Conservation (phyloP, 2,797 vertebrate genomes). For the Sebastes reedi region DNA sequence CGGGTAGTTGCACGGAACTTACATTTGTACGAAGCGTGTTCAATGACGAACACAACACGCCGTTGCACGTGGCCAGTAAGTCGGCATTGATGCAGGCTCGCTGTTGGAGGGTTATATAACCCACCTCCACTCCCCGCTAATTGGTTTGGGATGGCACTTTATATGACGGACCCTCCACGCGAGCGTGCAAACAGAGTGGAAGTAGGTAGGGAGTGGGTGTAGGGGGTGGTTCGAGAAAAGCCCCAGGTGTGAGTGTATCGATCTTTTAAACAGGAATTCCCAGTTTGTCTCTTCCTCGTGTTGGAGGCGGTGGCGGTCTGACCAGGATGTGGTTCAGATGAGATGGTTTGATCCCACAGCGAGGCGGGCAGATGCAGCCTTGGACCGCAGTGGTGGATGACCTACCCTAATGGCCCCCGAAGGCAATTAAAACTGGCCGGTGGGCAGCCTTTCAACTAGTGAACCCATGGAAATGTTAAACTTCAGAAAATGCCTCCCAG, state of each 20-base stretch:
- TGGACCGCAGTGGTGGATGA: not conserved
- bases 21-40: no score
- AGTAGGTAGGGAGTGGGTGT: no score
- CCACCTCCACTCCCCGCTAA: no score
- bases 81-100: no score
- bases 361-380: not conserved
- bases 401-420: conserved; percentile 9
- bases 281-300: not conserved
- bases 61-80: no score
- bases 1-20: no score
- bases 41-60: accelerated
- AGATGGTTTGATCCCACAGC: not conserved
- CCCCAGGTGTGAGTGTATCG: not conserved
- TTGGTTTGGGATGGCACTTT: no score
- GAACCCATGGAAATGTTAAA: conserved; percentile 42
- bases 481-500: conserved; percentile 39
- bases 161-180: no score
- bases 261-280: not conserved
- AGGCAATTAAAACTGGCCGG: conserved; percentile 38
- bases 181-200: no score
- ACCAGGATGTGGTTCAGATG: not conserved
- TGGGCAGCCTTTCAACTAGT: conserved; percentile 30
- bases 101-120: no score
- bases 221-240: no score
- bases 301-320: not conserved